Evolutionary conservation across 1,140 invertebrate genomes (phyloP).

Genomic region (Calliphora vicina): DNA sequence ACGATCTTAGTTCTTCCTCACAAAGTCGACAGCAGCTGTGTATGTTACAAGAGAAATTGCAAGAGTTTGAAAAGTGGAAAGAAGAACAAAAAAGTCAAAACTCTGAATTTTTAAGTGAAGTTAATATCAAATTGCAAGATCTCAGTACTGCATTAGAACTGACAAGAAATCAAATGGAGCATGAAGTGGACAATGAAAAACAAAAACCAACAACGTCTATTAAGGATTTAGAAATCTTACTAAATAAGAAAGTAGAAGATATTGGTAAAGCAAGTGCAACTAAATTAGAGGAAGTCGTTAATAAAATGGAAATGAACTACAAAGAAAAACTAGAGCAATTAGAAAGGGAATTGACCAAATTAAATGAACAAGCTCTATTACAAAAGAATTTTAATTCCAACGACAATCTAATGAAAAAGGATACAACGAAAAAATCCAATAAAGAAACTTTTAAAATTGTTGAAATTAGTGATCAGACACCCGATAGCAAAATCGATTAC

Average conservation of each 20-base stretch:
- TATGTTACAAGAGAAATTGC: conserved; percentile 48
- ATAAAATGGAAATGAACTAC: conserved; percentile 51
- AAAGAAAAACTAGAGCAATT: conserved; percentile 53
- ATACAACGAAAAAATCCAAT: neutral
- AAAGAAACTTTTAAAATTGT: neutral
- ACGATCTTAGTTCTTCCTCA: neutral
- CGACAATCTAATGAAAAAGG: neutral
- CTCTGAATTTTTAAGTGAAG: conserved; percentile 51
- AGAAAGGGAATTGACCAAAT: conserved; percentile 48
- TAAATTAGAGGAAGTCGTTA: conserved; percentile 54
- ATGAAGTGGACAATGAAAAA: neutral
- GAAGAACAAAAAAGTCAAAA: conserved; percentile 48
- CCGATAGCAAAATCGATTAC: neutral
- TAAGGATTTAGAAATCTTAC: conserved; percentile 54
- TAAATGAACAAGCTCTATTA: neutral
- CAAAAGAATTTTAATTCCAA: neutral
- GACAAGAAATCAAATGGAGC: neutral
- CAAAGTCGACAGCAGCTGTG: conserved; percentile 30
- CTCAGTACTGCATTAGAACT: conserved; percentile 31
- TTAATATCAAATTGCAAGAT: conserved; percentile 47
- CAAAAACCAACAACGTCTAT: conserved; percentile 44
- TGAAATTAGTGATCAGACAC: neutral
- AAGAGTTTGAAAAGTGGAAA: conserved; percentile 51
- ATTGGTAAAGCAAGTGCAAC: conserved; percentile 51
- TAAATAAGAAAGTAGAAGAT: conserved; percentile 53